A percentile compares a stretch with the other conserved stretches of the same genome.
Conservation (phyloP, 2,113 vertebrate species). For the Heteronetta atricapilla region DNA sequence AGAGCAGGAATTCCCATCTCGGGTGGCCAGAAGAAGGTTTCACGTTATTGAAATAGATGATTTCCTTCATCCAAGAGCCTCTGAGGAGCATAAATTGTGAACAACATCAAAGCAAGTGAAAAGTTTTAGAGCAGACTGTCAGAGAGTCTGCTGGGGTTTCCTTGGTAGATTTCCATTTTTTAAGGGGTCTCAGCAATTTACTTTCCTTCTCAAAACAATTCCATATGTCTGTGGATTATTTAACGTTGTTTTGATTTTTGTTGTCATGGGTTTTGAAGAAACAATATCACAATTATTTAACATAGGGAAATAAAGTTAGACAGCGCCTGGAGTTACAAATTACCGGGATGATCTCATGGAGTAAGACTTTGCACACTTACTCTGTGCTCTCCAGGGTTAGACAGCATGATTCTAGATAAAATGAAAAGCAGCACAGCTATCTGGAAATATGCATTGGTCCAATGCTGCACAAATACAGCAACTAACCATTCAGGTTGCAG, state of each 20-base stretch:
- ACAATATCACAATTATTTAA: constrained; percentile 38
- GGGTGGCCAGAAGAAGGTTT: constrained; percentile 50
- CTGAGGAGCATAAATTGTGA: constrained; percentile 66
- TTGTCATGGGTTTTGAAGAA: constrained; percentile 60
- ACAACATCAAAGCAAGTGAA: constrained; percentile 37
- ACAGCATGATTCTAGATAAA: not conserved
- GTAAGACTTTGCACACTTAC: constrained; percentile 33
- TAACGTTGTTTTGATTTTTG: constrained; percentile 49
- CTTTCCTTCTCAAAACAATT: constrained; percentile 62
- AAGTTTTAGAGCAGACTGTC: constrained; percentile 25
- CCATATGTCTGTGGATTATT: constrained; percentile 60
- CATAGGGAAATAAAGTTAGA: constrained; percentile 13
- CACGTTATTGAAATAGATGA: constrained; percentile 67
- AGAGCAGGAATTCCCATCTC: constrained; percentile 57
- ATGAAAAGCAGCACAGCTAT: constrained; percentile 24
- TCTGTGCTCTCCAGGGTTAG: constrained; percentile 21
- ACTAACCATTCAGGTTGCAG: not conserved
- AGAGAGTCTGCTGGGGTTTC: constrained; percentile 53
- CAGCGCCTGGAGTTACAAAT: constrained; percentile 10
- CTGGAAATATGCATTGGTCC: not conserved
- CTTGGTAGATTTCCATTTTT: constrained; percentile 53
- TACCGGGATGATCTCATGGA: constrained; percentile 39
- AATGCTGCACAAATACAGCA: not conserved
- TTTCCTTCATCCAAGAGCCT: constrained; percentile 62
- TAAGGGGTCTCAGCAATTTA: constrained; percentile 40